phyloP scores from a whole-genome alignment of 23 tunicate species.

The Halocynthia roretzi region DNA sequence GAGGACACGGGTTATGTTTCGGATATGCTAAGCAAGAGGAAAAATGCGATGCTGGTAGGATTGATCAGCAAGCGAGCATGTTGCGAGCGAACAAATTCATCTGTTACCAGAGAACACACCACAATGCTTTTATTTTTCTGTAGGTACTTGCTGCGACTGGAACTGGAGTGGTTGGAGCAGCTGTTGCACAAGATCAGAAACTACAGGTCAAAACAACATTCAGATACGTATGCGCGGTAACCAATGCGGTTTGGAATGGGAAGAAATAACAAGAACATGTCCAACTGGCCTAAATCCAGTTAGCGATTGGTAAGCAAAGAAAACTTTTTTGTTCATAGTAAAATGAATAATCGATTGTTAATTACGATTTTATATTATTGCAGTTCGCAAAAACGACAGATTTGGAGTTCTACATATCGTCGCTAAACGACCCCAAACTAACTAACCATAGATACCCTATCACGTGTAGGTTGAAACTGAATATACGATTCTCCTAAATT shows the following conservation, averaged over 20 bases:
- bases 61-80: neutral
- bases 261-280: constrained; percentile 42
- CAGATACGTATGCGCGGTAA: constrained; percentile 62
- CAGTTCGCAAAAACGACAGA: no score
- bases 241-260: constrained; percentile 52
- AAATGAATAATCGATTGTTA: no score
- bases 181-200: constrained; percentile 29
- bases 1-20: constrained; percentile 63
- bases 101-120: neutral
- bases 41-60: constrained; percentile 47
- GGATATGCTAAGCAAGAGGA: constrained; percentile 10
- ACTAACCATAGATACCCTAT: no score
- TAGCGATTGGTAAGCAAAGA: constrained; percentile 3
- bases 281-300: constrained; percentile 28
- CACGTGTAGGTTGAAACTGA: no score
- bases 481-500: no score
- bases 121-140: neutral
- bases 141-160: constrained; percentile 58
- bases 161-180: constrained; percentile 93
- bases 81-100: neutral
- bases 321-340: no score
- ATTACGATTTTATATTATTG: no score
- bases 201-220: neutral
- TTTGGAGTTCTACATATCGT: no score
- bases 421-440: no score